Base-by-base conservation (phyloP, 2,888 invertebrate species). In the Dicyrtomina minuta region DNA sequence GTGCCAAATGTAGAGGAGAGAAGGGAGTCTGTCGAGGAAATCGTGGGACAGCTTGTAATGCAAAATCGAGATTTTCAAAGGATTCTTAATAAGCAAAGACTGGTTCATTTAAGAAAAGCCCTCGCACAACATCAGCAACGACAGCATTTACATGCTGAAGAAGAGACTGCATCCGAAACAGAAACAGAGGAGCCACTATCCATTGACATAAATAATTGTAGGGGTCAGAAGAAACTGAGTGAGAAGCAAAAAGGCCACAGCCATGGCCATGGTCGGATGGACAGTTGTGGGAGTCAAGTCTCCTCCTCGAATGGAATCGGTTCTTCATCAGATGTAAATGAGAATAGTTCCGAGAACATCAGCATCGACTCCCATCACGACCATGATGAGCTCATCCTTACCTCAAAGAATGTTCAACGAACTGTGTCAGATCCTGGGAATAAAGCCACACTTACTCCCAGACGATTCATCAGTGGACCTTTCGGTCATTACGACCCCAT, bases 1-100 rank as follows among this genome's bases (percentile, higher is more conserved):
- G 72, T 75, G 55, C 65, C 73, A 49, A 73, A 66, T 71, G 72
- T 72, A 51, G 78, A 78, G 65, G 77, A 78, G 51, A 56, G 78
- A 20, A 24, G 78, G 41, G 78, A 78, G 61, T 75, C 76, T 59
- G 71, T 78, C 26, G 89, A 90, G 82, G 86, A 91, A 82, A 89
- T 93, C 59, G 91, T 93, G 61, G 88, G 91, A 0, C 92, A 92
- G 80, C 83, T 93, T 15, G 82, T 93, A 5, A 88, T 92, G 87
- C 90, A 92, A 80, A 92, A 90, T 79, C 86, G 89, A 77, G 92
- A 92, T 74, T 91, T 92, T 75, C 90, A 92, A 76, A 88, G 90
- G 74, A 84, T 91, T 53, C 83, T 91, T 27, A 90, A 89, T 77
- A 90, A 90, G 78, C 90, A 90, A 78, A 87, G 90, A 73, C 85